Percentiles rank a stretch among this genome's conserved stretches.
Evolutionary conservation across 2,113 vertebrate genomes (phyloP).

Genomic region (Melozone crissalis): DNA sequence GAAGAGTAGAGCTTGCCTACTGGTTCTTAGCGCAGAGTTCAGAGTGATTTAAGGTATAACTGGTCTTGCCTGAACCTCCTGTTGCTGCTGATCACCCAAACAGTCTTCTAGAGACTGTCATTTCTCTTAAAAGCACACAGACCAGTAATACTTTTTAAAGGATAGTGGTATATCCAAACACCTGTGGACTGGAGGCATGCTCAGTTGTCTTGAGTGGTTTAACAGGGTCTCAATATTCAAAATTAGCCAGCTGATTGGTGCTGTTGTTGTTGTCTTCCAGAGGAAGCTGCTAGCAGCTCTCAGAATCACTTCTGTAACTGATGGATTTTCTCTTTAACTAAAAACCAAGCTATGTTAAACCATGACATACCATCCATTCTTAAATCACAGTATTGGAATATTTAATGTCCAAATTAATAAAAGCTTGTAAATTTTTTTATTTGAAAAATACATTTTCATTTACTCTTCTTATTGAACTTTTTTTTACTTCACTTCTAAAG

Average conservation of each 20-base stretch:
- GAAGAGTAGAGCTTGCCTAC: neutral
- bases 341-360: neutral
- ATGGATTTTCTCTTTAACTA: neutral
- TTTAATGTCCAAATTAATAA: neutral
- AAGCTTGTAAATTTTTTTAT: neutral
- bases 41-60: neutral
- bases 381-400: neutral
- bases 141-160: neutral
- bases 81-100: neutral
- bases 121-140: neutral
- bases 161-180: neutral
- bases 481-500: neutral
- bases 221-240: neutral
- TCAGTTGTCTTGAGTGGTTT: neutral
- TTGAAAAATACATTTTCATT: neutral
- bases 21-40: neutral
- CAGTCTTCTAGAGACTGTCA: neutral
- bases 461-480: neutral
- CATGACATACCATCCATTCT: neutral
- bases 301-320: neutral
- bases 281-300: neutral
- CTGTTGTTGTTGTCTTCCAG: neutral
- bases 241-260: neutral
- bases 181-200: neutral
- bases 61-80: neutral